Conservation (phyloP, 2,113 vertebrate genomes). For the Dolichallabes microphthalmus region DNA sequence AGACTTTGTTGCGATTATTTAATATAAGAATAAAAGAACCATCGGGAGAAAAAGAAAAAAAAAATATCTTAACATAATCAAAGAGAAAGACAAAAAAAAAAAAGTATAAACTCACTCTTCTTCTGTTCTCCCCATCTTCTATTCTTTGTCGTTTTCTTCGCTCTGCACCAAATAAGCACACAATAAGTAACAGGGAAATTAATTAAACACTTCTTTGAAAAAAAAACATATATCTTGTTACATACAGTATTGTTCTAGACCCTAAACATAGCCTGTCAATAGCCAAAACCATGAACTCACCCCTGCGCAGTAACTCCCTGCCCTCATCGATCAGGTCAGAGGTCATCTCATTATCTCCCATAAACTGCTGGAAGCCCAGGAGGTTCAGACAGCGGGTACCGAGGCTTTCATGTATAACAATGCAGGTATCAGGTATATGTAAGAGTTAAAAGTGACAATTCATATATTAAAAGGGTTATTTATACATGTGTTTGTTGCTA, state of each 20-base stretch:
- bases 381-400: constrained; percentile 96
- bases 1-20: background rate
- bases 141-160: constrained; percentile 91
- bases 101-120: constrained; percentile 77
- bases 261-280: background rate
- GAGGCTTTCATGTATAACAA: constrained; percentile 70
- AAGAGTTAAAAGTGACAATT: background rate
- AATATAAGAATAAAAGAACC: background rate
- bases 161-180: constrained; percentile 70
- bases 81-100: background rate
- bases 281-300: constrained; percentile 60
- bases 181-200: background rate
- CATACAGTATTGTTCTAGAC: background rate
- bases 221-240: background rate
- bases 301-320: constrained; percentile 89
- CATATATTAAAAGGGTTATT: background rate
- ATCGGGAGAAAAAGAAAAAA: background rate
- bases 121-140: constrained; percentile 91
- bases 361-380: constrained; percentile 95
- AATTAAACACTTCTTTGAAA: background rate
- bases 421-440: background rate
- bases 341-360: constrained; percentile 95
- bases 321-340: constrained; percentile 97
- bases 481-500: background rate
- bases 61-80: background rate